Base-by-base conservation (phyloP, 2,888 invertebrate genomes). In the Phlogophora meticulosa region DNA sequence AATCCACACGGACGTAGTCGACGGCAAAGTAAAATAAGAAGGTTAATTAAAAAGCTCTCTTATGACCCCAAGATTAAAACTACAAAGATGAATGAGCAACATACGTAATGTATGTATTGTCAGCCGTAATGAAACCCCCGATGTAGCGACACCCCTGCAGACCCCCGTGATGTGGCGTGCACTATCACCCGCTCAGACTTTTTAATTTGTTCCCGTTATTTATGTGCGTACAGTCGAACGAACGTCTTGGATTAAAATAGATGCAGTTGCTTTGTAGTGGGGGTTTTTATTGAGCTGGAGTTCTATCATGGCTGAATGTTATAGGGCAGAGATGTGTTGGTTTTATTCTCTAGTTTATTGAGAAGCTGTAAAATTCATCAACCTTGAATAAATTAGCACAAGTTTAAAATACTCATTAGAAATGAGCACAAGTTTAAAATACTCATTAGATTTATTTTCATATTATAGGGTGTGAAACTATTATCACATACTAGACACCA, bases 161-260 rank as follows among this genome's bases (percentile, higher is more conserved):
- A n/a, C n/a, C n/a, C n/a, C n/a, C n/a, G 61, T 69, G 76, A 76
- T 80, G 82, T 75, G 78, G 81, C 72, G 72, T 71, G 85, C 78
- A 81, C 76, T 78, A 79, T 76, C 75, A 79, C 46, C 20, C 76
- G 71, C 57, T 68, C 80, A 80, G 81, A 85, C 84, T 87, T 88
- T 93, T 93, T 93, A 93, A 93, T 93, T 93, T 90, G 89, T 88
- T 89, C 84, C 72, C 69, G 90, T 92, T 91, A 93, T 93, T 93
- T 93, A 93, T 76, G 85, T 80, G 83, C 81, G 82, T 70, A 64
- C 61, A 20, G 62, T 43, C 68, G 59, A 61, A 71, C 38, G 80
- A 51, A 42, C 45, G 70, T 83, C 84, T 83, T 83, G 70, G 77
- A 72, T 79, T 79, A 61, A 76, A 76, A 76, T 79, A 68, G 46